Conservation (phyloP, 2,797 vertebrate species). For the Mormyrops boulengeri region DNA sequence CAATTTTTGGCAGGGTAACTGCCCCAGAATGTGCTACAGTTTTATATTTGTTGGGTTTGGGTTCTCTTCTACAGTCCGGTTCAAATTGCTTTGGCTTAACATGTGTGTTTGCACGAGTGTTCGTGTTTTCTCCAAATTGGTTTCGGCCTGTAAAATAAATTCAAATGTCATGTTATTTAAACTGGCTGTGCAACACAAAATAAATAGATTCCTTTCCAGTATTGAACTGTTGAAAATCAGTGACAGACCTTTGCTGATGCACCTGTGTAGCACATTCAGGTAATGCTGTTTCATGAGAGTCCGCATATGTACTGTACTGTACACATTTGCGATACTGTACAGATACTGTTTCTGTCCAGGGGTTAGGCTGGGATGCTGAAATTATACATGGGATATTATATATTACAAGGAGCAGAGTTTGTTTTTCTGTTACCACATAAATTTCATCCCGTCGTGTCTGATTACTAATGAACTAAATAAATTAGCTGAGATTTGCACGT, state of each 20-base stretch:
- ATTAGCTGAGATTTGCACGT: background rate
- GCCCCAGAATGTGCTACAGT: background rate
- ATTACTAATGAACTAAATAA: background rate
- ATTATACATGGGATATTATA: constrained; percentile 23
- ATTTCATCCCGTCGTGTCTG: background rate
- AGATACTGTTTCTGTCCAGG: constrained; percentile 55
- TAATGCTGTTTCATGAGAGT: constrained; percentile 60
- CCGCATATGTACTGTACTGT: constrained; percentile 56
- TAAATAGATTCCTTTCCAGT: background rate
- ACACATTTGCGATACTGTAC: constrained; percentile 58
- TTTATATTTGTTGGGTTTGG: background rate
- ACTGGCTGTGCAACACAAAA: background rate
- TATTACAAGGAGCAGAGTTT: background rate
- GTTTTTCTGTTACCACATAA: background rate
- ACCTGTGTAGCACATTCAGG: constrained; percentile 44
- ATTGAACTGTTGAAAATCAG: background rate
- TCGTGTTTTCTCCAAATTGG: constrained; percentile 13
- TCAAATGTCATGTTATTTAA: background rate
- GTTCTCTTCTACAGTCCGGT: background rate
- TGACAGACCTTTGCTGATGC: constrained; percentile 43
- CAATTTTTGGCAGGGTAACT: constrained; percentile 22
- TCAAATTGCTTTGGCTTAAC: constrained; percentile 9
- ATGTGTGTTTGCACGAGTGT: background rate
- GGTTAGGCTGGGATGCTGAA: constrained; percentile 58
- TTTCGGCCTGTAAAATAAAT: constrained; percentile 12